phyloP scores from a whole-genome alignment of 1,140 invertebrate species.

The Tetranychus cinnabarinus region DNA sequence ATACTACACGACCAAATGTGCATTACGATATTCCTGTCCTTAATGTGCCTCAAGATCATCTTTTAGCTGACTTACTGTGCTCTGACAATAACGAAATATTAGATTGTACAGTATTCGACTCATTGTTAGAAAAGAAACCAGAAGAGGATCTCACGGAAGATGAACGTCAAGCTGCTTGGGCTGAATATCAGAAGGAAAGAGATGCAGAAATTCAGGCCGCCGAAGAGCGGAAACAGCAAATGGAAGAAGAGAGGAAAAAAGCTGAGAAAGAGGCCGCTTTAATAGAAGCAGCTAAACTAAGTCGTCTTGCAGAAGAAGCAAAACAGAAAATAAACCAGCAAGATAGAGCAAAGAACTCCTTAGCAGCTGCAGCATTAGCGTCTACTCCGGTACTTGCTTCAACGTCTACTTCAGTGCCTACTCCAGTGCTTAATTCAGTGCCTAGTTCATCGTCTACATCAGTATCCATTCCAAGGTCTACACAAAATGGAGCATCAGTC shows the following conservation, averaged over 20 bases:
- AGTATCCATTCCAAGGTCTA: too few relatives aligned
- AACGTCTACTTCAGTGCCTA: too few relatives aligned
- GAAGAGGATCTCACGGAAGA: conserved; percentile 75
- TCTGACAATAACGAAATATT: conserved; percentile 41
- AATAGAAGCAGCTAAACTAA: too few relatives aligned
- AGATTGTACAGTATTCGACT: conserved; percentile 78
- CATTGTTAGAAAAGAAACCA: conserved; percentile 67
- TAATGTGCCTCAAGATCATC: conserved; percentile 31
- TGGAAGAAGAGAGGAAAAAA: neutral
- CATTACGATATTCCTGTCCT: conserved; percentile 14
- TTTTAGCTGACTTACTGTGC: conserved; percentile 59
- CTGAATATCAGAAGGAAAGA: conserved; percentile 62
- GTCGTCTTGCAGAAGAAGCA: too few relatives aligned
- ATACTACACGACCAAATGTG: conserved; percentile 48
- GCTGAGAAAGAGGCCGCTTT: neutral
- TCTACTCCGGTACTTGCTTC: too few relatives aligned
- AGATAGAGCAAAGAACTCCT: too few relatives aligned
- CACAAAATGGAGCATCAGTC: too few relatives aligned
- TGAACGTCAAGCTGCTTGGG: conserved; percentile 76
- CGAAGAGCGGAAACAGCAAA: neutral
- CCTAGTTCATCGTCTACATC: too few relatives aligned
- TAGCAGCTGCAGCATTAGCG: too few relatives aligned
- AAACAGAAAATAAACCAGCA: too few relatives aligned
- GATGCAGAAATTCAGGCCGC: neutral
- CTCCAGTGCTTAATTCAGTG: too few relatives aligned